Percentiles rank a stretch among this genome's conserved stretches.
These are phyloP conservation scores for Coreius guichenoti DNA, from an alignment of 2,797 vertebrate genomes.

Conservation along the genomic window DNA sequence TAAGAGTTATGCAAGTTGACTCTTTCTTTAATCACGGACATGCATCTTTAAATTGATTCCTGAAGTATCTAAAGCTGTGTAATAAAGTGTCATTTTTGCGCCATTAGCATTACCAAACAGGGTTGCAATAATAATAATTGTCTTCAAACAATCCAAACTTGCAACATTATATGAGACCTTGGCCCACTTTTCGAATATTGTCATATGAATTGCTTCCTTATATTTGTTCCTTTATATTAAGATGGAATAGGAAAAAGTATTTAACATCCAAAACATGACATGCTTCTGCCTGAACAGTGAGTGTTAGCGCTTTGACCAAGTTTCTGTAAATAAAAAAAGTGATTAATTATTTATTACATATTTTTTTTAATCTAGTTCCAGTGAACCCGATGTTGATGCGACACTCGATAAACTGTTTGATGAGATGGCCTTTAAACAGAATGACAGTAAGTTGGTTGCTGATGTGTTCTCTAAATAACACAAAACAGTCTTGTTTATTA, in stretches of 20 bases:
- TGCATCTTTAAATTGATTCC: background rate
- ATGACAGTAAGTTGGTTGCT: slow-evolving; percentile 90
- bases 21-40: background rate
- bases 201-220: background rate
- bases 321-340: background rate
- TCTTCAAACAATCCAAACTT: background rate
- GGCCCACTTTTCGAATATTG: background rate
- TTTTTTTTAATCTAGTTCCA: slow-evolving; percentile 80
- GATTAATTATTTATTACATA: background rate
- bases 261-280: background rate
- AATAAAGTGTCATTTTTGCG: background rate
- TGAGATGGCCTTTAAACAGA: slow-evolving; percentile 97
- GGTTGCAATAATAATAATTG: background rate
- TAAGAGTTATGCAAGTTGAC: background rate
- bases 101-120: background rate
- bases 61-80: background rate
- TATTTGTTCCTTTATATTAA: background rate
- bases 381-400: slow-evolving; percentile 89
- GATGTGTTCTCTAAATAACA: slow-evolving; percentile 67
- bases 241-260: background rate
- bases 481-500: background rate
- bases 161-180: background rate
- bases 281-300: background rate
- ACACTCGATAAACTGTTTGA: slow-evolving; percentile 96
- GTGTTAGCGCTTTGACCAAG: background rate